A percentile compares a stretch with the other conserved stretches of the same genome.
Conservation (phyloP, 2,888 invertebrate genomes). For the Philopedon plagiatum region DNA sequence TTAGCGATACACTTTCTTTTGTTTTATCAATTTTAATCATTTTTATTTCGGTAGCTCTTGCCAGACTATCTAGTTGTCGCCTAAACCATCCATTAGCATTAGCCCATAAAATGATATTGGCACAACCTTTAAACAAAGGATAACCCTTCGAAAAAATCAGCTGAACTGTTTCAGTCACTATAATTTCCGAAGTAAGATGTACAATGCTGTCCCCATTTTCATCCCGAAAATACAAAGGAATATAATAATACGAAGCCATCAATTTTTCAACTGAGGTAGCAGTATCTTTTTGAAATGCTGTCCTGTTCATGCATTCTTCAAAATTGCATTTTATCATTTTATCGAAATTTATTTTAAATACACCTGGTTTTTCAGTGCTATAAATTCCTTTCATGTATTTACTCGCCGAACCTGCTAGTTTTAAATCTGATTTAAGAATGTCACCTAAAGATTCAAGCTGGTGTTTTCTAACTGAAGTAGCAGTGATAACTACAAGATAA, state of each 20-base stretch:
- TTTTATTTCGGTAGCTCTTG: background rate
- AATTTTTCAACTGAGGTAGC: background rate
- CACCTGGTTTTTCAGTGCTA: background rate
- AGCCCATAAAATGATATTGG: background rate
- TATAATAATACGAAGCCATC: background rate
- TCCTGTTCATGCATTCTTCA: background rate
- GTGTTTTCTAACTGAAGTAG: background rate
- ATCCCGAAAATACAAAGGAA: background rate
- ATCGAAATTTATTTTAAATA: background rate
- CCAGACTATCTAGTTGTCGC: background rate
- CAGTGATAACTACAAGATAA: background rate
- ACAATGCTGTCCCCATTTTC: constrained; percentile 8
- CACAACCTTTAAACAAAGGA: background rate
- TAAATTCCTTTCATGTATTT: background rate
- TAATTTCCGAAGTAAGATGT: background rate
- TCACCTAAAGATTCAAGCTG: background rate
- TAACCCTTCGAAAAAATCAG: constrained; percentile 15
- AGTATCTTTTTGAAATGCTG: background rate
- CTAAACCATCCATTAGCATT: background rate
- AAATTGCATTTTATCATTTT: background rate
- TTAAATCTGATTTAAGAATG: constrained; percentile 5
- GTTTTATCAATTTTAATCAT: background rate
- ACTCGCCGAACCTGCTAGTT: background rate
- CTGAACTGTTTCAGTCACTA: background rate
- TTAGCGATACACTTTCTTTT: background rate